These are phyloP conservation scores for Scrobipalpa atriplicella DNA, from an alignment of 2,888 invertebrate genomes.

Conservation along the genomic window DNA sequence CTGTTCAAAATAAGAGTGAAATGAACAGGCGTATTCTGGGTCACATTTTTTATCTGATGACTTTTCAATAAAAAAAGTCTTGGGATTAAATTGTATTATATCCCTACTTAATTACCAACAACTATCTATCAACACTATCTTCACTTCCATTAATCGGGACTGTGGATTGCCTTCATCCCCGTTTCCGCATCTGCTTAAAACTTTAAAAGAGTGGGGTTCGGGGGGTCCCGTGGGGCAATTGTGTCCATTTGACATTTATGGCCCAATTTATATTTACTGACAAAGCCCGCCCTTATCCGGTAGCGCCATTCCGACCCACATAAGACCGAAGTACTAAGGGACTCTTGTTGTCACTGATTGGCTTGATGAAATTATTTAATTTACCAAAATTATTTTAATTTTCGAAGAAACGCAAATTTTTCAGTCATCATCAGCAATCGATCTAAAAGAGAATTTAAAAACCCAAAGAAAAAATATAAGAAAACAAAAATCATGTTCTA, in stretches of 20 bases:
- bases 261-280: conserved; percentile 68
- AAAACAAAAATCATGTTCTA: too few relatives aligned
- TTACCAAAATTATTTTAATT: too few relatives aligned
- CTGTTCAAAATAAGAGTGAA: too few relatives aligned
- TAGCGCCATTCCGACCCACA: background rate
- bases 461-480: too few relatives aligned
- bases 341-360: background rate
- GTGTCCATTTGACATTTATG: conserved; percentile 71
- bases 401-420: too few relatives aligned
- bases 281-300: conserved; percentile 53
- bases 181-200: conserved; percentile 28
- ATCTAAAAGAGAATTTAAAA: too few relatives aligned
- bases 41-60: too few relatives aligned
- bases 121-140: background rate
- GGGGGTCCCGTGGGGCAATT: conserved; percentile 56
- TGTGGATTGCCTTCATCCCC: background rate
- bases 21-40: too few relatives aligned
- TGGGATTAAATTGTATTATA: too few relatives aligned
- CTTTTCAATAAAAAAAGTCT: too few relatives aligned
- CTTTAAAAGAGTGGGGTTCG: conserved; percentile 33
- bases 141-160: background rate
- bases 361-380: too few relatives aligned
- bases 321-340: background rate
- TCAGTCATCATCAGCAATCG: too few relatives aligned
- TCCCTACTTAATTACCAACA: background rate